Conservation (phyloP, 1,140 invertebrate genomes). For the Amyelois transitella region DNA sequence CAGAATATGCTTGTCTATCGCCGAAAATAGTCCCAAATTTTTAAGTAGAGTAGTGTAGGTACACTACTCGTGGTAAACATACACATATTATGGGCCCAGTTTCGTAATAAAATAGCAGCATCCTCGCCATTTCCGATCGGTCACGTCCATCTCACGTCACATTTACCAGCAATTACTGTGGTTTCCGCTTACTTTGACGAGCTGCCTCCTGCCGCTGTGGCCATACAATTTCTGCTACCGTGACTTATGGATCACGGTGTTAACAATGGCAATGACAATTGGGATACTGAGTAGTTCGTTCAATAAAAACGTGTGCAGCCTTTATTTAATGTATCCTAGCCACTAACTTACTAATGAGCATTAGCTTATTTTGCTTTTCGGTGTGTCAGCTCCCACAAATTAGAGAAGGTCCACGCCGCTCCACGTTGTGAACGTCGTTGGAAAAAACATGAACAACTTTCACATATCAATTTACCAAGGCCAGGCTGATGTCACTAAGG, state of each 20-base stretch:
- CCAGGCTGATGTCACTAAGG: no score
- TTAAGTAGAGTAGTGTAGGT: no score
- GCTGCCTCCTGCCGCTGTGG: slow-evolving; percentile 3
- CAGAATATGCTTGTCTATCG: no score
- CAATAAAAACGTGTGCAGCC: neutral
- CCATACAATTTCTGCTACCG: neutral
- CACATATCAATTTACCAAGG: no score
- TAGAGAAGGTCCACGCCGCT: no score
- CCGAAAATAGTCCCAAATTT: no score
- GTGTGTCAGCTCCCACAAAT: no score
- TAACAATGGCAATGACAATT: slow-evolving; percentile 14
- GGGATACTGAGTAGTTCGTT: neutral
- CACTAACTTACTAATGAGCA: neutral
- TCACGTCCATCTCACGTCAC: slow-evolving; percentile 10
- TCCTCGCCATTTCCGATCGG: slow-evolving; percentile 31
- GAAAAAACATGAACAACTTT: no score
- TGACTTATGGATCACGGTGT: slow-evolving; percentile 23
- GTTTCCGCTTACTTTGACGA: slow-evolving; percentile 22
- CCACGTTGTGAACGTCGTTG: no score
- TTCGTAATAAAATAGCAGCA: neutral
- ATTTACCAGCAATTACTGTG: slow-evolving; percentile 41
- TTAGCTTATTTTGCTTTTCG: no score
- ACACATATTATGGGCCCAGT: no score
- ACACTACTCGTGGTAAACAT: no score
- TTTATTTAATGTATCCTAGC: neutral